phyloP scores from a whole-genome alignment of 2,113 vertebrate genomes.

The Odocoileus virginianus region DNA sequence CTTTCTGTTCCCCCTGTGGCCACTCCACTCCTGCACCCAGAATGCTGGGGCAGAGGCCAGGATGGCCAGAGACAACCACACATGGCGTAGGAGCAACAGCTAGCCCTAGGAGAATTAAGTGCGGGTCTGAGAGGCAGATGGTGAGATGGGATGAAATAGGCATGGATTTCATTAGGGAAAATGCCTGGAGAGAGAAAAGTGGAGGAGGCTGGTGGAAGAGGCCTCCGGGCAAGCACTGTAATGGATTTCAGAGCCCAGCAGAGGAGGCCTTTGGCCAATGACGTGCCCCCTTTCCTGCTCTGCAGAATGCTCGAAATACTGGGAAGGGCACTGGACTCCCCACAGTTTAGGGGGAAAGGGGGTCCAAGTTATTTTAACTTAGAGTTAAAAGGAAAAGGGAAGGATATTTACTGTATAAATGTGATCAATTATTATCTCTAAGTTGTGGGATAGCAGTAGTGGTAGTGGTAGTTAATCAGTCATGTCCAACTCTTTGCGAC shows the following conservation, averaged over 20 bases:
- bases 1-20: neutral
- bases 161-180: neutral
- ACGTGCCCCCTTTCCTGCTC: neutral
- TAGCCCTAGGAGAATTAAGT: neutral
- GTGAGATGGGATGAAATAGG: neutral
- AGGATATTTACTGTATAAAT: neutral
- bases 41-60: neutral
- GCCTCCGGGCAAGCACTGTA: neutral
- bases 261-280: neutral
- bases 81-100: neutral
- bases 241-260: neutral
- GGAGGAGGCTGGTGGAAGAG: neutral
- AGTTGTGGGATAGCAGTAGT: neutral
- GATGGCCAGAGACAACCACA: neutral
- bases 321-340: neutral
- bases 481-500: accelerated
- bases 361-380: neutral
- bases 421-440: neutral
- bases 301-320: neutral
- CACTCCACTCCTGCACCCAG: neutral
- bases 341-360: neutral
- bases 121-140: neutral
- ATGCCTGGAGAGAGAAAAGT: neutral
- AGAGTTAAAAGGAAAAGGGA: neutral
- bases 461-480: neutral